These are phyloP conservation scores for Bombus haemorrhoidalis DNA, from an alignment of 1,140 invertebrate genomes.

Conservation along the genomic window DNA sequence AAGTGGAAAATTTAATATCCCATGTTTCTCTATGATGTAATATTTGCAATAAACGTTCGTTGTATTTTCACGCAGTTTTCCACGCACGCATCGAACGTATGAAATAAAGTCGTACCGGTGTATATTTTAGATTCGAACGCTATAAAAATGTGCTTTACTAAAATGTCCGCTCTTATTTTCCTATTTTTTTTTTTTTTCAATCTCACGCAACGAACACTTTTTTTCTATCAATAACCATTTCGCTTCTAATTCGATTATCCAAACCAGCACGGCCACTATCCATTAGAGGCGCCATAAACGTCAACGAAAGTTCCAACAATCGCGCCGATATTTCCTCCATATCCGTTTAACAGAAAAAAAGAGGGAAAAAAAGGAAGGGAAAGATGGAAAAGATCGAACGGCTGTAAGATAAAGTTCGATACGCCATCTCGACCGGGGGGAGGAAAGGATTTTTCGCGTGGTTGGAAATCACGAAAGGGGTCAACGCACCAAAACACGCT, in stretches of 20 bases:
- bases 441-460: slow-evolving; percentile 70
- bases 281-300: background rate
- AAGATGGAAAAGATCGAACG: background rate
- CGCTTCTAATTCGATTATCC: slow-evolving; percentile 19
- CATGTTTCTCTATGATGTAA: slow-evolving; percentile 48
- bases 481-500: slow-evolving; percentile 80
- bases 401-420: background rate
- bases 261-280: slow-evolving; percentile 4
- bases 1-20: slow-evolving; percentile 55
- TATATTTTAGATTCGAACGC: slow-evolving; percentile 17
- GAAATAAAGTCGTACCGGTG: slow-evolving; percentile 25
- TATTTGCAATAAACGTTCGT: slow-evolving; percentile 45
- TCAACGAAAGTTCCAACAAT: background rate
- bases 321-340: background rate
- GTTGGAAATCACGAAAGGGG: slow-evolving; percentile 69
- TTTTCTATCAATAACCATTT: background rate
- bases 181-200: background rate
- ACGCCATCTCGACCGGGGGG: background rate
- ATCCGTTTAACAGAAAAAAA: background rate
- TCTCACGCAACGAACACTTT: background rate
- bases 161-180: slow-evolving; percentile 7
- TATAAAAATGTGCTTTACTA: slow-evolving; percentile 13
- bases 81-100: slow-evolving; percentile 7
- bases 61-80: slow-evolving; percentile 28
- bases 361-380: background rate